phyloP scores from a whole-genome alignment of 2,797 vertebrate species.

The Myotis planiceps region DNA sequence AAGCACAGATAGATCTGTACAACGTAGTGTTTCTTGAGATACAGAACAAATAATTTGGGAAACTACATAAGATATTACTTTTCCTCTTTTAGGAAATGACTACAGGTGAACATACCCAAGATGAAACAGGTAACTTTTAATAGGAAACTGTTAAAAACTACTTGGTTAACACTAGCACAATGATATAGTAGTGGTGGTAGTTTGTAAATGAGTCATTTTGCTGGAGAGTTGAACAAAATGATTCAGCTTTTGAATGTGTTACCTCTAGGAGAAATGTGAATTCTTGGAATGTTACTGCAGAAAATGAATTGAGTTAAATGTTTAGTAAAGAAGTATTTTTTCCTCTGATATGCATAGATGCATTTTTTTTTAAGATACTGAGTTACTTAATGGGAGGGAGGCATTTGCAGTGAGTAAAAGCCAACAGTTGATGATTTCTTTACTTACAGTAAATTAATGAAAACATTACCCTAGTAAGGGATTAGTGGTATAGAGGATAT shows the following conservation, averaged over 20 bases:
- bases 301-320: conserved; percentile 4
- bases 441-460: neutral
- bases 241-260: neutral
- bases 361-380: neutral
- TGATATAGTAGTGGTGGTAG: neutral
- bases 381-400: neutral
- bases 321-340: conserved; percentile 19
- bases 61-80: neutral
- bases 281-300: conserved; percentile 15
- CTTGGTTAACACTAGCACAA: neutral
- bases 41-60: neutral
- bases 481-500: neutral
- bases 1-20: neutral
- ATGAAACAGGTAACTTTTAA: conserved; percentile 89
- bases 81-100: conserved; percentile 89
- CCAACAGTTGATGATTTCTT: conserved; percentile 1
- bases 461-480: neutral
- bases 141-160: conserved; percentile 35
- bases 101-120: conserved; percentile 86
- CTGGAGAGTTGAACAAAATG: neutral
- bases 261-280: neutral
- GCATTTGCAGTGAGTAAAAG: conserved; percentile 15
- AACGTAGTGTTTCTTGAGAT: conserved; percentile 4
- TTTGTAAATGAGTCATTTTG: neutral
- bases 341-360: neutral